Conservation (phyloP, 2,113 vertebrate genomes). For the Xiphophorus couchianus region DNA sequence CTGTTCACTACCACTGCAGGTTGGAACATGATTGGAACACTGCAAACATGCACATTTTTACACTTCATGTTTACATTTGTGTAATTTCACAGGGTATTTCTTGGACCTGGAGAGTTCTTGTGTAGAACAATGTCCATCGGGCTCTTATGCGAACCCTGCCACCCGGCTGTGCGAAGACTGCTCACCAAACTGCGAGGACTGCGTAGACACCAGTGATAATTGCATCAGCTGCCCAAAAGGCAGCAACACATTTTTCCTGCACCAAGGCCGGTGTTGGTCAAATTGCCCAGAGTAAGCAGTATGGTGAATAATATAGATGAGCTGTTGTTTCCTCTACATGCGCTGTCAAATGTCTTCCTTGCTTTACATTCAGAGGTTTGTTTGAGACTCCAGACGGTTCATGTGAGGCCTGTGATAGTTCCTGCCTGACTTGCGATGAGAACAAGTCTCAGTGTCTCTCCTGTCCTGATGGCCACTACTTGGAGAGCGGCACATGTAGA, state of each 20-base stretch:
- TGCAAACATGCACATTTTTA: background rate
- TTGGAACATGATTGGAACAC: fast-evolving
- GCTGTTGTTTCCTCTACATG: background rate
- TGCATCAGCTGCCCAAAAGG: conserved; percentile 77
- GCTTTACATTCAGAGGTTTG: conserved; percentile 70
- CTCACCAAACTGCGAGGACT: conserved; percentile 78
- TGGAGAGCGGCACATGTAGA: conserved; percentile 72
- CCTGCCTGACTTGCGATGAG: conserved; percentile 81
- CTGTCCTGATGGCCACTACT: conserved; percentile 74
- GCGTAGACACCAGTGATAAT: conserved; percentile 67
- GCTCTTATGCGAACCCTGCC: conserved; percentile 75
- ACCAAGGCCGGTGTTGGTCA: conserved; percentile 80
- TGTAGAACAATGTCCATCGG: conserved; percentile 69
- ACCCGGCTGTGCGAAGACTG: conserved; percentile 81
- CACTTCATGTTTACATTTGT: background rate
- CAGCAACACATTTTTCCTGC: conserved; percentile 74
- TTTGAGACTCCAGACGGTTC: conserved; percentile 72
- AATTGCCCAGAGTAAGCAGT: conserved; percentile 81
- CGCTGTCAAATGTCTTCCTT: background rate
- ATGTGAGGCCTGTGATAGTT: conserved; percentile 75
- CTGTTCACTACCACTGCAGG: background rate
- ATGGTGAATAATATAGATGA: background rate
- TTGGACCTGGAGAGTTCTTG: conserved; percentile 81
- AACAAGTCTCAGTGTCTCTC: conserved; percentile 76
- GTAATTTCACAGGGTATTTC: conserved; percentile 67